Evolutionary conservation across 2,888 invertebrate genomes (phyloP), one percentile per base, ranked within the genome.

Genomic region (Cataglyphis livida): DNA sequence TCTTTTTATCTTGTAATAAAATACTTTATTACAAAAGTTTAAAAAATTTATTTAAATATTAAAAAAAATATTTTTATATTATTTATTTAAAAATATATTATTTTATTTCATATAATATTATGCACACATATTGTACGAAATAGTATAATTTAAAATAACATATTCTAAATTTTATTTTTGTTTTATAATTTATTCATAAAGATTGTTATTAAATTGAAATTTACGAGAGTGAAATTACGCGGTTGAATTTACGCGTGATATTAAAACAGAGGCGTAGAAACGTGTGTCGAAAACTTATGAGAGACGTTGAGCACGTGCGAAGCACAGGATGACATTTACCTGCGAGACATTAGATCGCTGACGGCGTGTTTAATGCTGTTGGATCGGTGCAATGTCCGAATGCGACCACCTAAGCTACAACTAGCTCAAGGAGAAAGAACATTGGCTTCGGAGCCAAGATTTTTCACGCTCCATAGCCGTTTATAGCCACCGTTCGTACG

Each of bases 401-500:
- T 85, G 64, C 88, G 91, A 90, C 89, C 91, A 90, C 89, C 91
- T 51, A 51, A 51, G 51, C 51, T 51, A n/a, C 51, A 92, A 91
- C 91, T 91, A 91, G 91, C 91, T 92, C 92, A 92, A 93, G 91
- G 92, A 91, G 90, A 91, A 88, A 92, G 91, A 91, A 89, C 92
- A 91, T 91, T 91, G 92, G 91, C 92, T 91, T 87, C 89, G 88
- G 85, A 90, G 87, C 89, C 89, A 87, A 85, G 86, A 89, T 88
- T 89, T 90, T 91, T 91, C 89, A 85, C 86, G 89, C 87, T 87
- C 81, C 82, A 82, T 48, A 84, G 85, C 87, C 85, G 75, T 84
- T 90, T 84, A 68, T 84, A 83, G 88, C 75, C 83, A 84, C 71
- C 83, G 32, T 81, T 28, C 73, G 64, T 78, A 59, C 62, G 57